phyloP scores from a whole-genome alignment of 2,888 invertebrate genomes.

The Saturnia japonica region DNA sequence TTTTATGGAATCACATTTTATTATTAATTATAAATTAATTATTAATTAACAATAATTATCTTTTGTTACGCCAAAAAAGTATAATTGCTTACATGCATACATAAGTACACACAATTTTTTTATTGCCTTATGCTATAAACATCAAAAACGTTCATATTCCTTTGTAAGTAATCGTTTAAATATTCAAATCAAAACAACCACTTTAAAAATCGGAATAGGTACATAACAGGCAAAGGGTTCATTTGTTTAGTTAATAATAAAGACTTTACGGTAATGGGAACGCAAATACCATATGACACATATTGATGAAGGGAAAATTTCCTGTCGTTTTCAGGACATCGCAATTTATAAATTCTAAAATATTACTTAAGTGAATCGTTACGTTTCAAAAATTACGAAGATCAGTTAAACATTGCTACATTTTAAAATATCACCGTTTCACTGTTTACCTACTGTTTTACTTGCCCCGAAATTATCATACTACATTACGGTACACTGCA shows the following conservation, averaged over 20 bases:
- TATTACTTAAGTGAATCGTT: neutral
- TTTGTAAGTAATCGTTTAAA: neutral
- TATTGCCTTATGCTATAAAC: neutral
- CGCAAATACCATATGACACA: neutral
- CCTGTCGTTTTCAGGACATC: conserved; percentile 17
- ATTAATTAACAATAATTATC: neutral
- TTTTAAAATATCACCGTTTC: too few relatives aligned
- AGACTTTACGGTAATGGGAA: neutral
- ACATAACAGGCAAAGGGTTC: neutral
- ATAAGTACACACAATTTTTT: too few relatives aligned
- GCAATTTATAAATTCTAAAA: neutral
- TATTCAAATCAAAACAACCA: neutral
- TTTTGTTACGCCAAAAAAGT: too few relatives aligned
- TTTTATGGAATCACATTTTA: too few relatives aligned
- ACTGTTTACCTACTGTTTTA: neutral
- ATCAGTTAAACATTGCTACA: neutral
- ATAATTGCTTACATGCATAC: too few relatives aligned
- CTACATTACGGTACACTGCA: too few relatives aligned
- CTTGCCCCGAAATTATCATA: neutral
- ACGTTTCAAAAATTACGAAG: neutral
- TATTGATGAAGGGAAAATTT: conserved; percentile 19
- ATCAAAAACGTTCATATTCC: neutral
- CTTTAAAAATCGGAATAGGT: neutral
- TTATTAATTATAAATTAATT: too few relatives aligned
- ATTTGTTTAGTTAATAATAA: neutral